These are phyloP conservation scores for Drosophila atripex DNA, from an alignment of 2,888 invertebrate genomes.

Conservation along the genomic window DNA sequence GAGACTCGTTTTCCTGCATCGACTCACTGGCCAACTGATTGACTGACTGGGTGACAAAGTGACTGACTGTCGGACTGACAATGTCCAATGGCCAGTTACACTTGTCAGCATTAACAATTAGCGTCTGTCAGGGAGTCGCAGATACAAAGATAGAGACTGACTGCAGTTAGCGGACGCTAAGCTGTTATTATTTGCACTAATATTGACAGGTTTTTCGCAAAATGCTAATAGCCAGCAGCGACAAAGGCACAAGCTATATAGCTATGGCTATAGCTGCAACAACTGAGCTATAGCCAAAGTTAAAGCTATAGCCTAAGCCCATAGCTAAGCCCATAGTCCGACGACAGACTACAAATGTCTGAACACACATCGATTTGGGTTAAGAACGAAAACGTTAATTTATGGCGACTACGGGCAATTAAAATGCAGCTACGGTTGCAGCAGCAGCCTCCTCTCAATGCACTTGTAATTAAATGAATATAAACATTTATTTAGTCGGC, in stretches of 20 bases:
- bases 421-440: slow-evolving; percentile 65
- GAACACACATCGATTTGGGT: slow-evolving; percentile 75
- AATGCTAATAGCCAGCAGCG: slow-evolving; percentile 69
- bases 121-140: slow-evolving; percentile 53
- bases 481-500: slow-evolving; percentile 71
- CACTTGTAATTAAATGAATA: slow-evolving; percentile 76
- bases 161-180: slow-evolving; percentile 51
- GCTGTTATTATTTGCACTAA: slow-evolving; percentile 81
- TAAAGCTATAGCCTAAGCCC: slow-evolving; percentile 2
- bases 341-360: slow-evolving; percentile 50
- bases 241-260: slow-evolving; percentile 6
- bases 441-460: slow-evolving; percentile 45
- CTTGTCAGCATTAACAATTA: slow-evolving; percentile 78
- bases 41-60: slow-evolving; percentile 29
- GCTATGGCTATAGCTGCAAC: neutral
- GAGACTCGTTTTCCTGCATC: slow-evolving; percentile 55
- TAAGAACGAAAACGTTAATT: slow-evolving; percentile 80
- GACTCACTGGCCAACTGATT: slow-evolving; percentile 40
- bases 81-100: slow-evolving; percentile 52
- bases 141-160: slow-evolving; percentile 31
- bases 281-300: slow-evolving; percentile 2
- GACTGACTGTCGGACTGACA: slow-evolving; percentile 35
- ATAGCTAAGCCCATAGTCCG: slow-evolving; percentile 1
- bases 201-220: slow-evolving; percentile 79
- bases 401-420: slow-evolving; percentile 62